phyloP scores from a whole-genome alignment of 1,140 invertebrate genomes.

The Leptopilina boulardi region DNA sequence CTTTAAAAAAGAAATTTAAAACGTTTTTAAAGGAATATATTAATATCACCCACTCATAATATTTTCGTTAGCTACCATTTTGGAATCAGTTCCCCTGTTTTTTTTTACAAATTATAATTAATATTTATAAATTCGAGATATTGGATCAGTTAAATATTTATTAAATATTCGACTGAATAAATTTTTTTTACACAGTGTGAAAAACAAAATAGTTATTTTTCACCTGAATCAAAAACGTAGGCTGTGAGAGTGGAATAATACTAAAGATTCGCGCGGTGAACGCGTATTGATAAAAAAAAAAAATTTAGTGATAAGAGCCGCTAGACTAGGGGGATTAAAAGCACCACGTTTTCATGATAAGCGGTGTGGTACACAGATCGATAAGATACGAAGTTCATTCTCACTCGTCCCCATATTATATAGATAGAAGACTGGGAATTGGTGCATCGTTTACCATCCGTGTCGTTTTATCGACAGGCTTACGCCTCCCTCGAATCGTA shows the following conservation, averaged over 20 bases:
- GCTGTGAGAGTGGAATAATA: background rate
- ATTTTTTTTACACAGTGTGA: too few species aligned
- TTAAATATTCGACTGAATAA: too few species aligned
- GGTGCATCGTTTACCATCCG: constrained; percentile 21
- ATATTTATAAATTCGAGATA: too few species aligned
- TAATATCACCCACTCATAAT: too few species aligned
- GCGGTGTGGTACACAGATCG: constrained; percentile 19
- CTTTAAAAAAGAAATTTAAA: background rate
- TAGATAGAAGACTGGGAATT: constrained; percentile 27
- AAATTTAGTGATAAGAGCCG: background rate
- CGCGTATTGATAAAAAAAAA: constrained; percentile 11
- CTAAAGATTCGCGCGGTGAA: background rate
- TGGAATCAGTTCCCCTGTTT: too few species aligned
- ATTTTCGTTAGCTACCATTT: too few species aligned
- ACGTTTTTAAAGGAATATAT: too few species aligned
- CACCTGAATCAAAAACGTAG: background rate
- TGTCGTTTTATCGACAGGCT: constrained; percentile 15
- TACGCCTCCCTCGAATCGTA: background rate
- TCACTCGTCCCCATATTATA: constrained; percentile 10
- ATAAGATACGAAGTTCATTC: constrained; percentile 24
- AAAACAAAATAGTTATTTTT: background rate
- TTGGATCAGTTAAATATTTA: too few species aligned
- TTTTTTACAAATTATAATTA: too few species aligned
- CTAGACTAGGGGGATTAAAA: constrained; percentile 23
- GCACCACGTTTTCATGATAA: constrained; percentile 20